These are phyloP conservation scores for Synergus umbraculus DNA, from an alignment of 2,888 invertebrate genomes.

Conservation along the genomic window DNA sequence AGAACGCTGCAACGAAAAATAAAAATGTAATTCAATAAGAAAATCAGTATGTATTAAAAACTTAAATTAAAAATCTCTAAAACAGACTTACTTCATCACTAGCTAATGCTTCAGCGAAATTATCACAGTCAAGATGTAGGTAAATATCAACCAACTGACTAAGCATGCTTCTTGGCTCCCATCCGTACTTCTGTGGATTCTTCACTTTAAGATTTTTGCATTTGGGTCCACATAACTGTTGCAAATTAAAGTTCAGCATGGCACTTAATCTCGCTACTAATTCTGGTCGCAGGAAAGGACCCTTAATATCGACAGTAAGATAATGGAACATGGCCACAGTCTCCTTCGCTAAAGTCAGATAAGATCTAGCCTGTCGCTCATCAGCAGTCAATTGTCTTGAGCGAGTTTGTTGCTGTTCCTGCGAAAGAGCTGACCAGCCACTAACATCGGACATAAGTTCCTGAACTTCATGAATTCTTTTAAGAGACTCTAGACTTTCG, in stretches of 20 bases:
- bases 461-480: conserved; percentile 92
- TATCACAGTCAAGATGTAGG: conserved; percentile 94
- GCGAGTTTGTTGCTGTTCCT: conserved; percentile 86
- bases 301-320: conserved; percentile 94
- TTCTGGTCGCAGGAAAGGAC: conserved; percentile 96
- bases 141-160: conserved; percentile 97
- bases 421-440: conserved; percentile 83
- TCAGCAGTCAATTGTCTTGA: conserved; percentile 89
- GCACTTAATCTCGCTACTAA: conserved; percentile 95
- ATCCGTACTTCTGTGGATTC: conserved; percentile 96
- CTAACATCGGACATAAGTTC: conserved; percentile 86
- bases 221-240: conserved; percentile 97
- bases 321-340: conserved; percentile 99
- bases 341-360: conserved; percentile 94
- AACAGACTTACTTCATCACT: conserved; percentile 89
- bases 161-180: conserved; percentile 95
- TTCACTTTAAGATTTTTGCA: conserved; percentile 96
- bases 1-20: conserved; percentile 84
- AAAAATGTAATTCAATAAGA: not conserved
- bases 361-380: conserved; percentile 93
- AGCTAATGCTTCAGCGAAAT: conserved; percentile 94
- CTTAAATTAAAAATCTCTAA: conserved; percentile 30
- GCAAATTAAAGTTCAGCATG: conserved; percentile 98
- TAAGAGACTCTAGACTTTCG: conserved; percentile 95
- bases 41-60: conserved; percentile 14